Evolutionary conservation across 2,797 vertebrate species (phyloP).

Genomic region (Botia almorhae): DNA sequence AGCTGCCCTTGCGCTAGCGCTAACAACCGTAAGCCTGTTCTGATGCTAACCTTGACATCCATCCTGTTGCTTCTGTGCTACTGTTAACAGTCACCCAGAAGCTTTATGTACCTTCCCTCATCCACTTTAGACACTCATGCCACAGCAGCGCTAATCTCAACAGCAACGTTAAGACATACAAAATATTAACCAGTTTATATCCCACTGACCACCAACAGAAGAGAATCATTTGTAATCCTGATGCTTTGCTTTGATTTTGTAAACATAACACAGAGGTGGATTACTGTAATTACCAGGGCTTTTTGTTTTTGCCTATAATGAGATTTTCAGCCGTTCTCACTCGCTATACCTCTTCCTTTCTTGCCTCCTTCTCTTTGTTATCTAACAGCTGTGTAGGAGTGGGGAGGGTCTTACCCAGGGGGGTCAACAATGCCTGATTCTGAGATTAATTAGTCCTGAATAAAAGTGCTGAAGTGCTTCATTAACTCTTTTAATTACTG

Average conservation of each 20-base stretch:
- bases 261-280: conserved; percentile 70
- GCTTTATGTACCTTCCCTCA: background rate
- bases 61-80: conserved; percentile 10
- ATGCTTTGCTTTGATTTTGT: conserved; percentile 50
- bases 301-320: conserved; percentile 63
- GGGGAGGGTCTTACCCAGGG: conserved; percentile 56
- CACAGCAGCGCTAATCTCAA: conserved; percentile 8
- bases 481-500: conserved; percentile 60
- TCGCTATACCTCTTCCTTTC: conserved; percentile 30
- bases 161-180: background rate
- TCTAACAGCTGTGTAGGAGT: conserved; percentile 26
- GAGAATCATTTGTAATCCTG: conserved; percentile 62
- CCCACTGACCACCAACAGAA: conserved; percentile 26
- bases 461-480: conserved; percentile 53
- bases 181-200: conserved; percentile 1
- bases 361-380: conserved; percentile 48
- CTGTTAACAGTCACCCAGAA: conserved; percentile 12
- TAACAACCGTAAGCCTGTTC: conserved; percentile 29
- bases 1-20: conserved; percentile 4
- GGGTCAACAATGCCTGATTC: conserved; percentile 56
- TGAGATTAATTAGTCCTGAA: conserved; percentile 61
- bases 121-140: background rate
- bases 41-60: conserved; percentile 30
- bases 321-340: conserved; percentile 56
- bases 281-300: conserved; percentile 69